A percentile compares a stretch with the other conserved stretches of the same genome.
Evolutionary conservation across 92 coral and sea anemone species (phyloP).

Genomic region (Plumapathes pennacea): DNA sequence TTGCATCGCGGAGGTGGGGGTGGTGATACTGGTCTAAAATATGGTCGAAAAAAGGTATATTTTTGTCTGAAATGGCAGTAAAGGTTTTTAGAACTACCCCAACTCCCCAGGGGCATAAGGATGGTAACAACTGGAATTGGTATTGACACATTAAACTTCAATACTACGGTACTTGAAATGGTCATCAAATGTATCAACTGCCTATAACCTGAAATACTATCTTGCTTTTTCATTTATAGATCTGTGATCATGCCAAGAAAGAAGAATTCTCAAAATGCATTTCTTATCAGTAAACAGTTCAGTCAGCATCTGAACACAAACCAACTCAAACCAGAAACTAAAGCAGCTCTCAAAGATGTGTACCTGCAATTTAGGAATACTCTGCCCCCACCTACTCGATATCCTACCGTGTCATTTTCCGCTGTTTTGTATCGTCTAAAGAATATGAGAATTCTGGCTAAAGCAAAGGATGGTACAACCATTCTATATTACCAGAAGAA

Average conservation of each 20-base stretch:
- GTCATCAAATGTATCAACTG: too few species aligned
- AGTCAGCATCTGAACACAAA: constrained; percentile 58
- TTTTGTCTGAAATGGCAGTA: too few species aligned
- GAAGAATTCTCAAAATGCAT: constrained; percentile 9
- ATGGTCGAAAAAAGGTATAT: too few species aligned
- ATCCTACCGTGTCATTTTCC: constrained; percentile 34
- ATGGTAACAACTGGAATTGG: too few species aligned
- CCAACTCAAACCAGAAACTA: constrained; percentile 53
- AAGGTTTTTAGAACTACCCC: too few species aligned
- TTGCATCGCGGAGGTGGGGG: too few species aligned
- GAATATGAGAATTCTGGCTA: constrained; percentile 50
- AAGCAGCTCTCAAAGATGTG: constrained; percentile 49
- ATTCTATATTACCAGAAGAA: constrained; percentile 55
- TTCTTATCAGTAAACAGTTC: constrained; percentile 39
- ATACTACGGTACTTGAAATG: too few species aligned
- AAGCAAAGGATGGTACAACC: constrained; percentile 41
- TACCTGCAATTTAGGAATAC: constrained; percentile 53
- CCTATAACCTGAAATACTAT: too few species aligned
- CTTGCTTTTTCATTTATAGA: too few species aligned
- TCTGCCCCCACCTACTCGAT: constrained; percentile 3
- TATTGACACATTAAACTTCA: too few species aligned
- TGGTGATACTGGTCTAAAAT: too few species aligned
- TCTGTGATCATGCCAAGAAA: constrained; percentile 61
- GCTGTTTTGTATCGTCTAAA: constrained; percentile 54
- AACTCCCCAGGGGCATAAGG: too few species aligned